Evolutionary conservation across 2,888 invertebrate genomes (phyloP), one percentile per base, ranked within the genome.

Genomic region (Megamerina dolium): DNA sequence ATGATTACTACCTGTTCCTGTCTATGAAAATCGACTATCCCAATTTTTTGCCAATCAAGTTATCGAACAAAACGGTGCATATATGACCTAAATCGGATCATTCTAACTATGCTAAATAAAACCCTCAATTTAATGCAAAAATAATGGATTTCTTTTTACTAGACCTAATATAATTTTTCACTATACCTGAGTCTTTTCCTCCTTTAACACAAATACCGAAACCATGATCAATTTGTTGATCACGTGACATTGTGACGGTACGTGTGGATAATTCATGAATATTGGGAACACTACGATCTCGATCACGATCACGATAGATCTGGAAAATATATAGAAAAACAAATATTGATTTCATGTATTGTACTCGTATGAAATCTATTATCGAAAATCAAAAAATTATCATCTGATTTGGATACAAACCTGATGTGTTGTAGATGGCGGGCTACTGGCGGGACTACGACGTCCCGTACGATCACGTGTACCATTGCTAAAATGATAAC

Each of bases 191-290:
- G 72, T 89, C 88, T 74, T 88, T 88, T 57, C 89, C 89, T 63
- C 89, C 89, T 74, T 90, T 90, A 67, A 90, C 89, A 75, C 89
- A 90, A 64, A 90, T 89, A 50, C 89, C 89, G 74, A 89, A 90
- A 48, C 89, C 89, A 68, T 88, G 89, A 65, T 87, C 86, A 49
- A 85, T 82, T 37, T 81, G 81, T 41, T 81, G 81, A 66, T 88
- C 87, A 52, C 88, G 75, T 58, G 85, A 82, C 88, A 89, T 89
- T 70, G 84, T 86, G 64, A 89, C 85, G 49, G 87, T 89, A 60
- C 88, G 77, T 56, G 88, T 87, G 59, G 84, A 77, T 59, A 87
- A 78, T 72, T 87, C 87, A 61, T 83, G 82, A 51, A 82, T 77
- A 73, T 77, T 79, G 68, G 75, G 80, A 75, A 76, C 79, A 75